These are phyloP conservation scores for Marcusenius ussheri DNA, from an alignment of 2,113 vertebrate genomes.

Conservation along the genomic window DNA sequence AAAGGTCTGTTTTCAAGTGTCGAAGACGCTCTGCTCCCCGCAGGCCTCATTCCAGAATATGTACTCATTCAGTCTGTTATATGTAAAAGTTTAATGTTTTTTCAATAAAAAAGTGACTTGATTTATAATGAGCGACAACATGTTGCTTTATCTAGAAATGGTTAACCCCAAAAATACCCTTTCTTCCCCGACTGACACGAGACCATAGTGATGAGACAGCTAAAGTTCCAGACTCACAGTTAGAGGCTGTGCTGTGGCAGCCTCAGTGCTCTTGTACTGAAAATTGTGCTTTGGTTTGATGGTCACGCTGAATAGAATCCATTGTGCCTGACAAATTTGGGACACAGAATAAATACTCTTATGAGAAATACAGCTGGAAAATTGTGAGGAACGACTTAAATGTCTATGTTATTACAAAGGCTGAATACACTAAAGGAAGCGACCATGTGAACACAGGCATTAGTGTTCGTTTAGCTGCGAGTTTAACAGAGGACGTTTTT, in stretches of 20 bases:
- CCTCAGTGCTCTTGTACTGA: background rate
- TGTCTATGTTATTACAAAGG: conserved; percentile 4
- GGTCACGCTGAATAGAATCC: background rate
- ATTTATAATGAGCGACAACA: background rate
- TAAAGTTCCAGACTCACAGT: background rate
- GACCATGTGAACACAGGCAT: background rate
- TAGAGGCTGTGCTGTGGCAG: background rate
- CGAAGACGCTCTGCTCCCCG: background rate
- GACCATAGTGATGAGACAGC: background rate
- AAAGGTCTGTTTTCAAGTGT: background rate
- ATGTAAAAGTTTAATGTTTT: background rate
- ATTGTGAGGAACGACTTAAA: background rate
- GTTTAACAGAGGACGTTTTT: background rate
- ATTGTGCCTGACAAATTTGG: background rate
- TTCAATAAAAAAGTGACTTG: background rate
- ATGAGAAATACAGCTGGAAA: conserved; percentile 3
- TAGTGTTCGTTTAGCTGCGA: conserved; percentile 1
- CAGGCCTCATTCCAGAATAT: background rate
- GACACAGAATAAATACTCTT: background rate
- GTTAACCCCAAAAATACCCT: background rate
- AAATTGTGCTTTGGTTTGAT: background rate
- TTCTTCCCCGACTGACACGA: background rate
- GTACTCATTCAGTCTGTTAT: background rate
- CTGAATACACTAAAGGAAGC: background rate
- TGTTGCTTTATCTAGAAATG: background rate